Percentiles rank a stretch among this genome's conserved stretches.
These are phyloP conservation scores for Dreissena rostriformis DNA, from an alignment of 1,140 invertebrate species.

Conservation along the genomic window DNA sequence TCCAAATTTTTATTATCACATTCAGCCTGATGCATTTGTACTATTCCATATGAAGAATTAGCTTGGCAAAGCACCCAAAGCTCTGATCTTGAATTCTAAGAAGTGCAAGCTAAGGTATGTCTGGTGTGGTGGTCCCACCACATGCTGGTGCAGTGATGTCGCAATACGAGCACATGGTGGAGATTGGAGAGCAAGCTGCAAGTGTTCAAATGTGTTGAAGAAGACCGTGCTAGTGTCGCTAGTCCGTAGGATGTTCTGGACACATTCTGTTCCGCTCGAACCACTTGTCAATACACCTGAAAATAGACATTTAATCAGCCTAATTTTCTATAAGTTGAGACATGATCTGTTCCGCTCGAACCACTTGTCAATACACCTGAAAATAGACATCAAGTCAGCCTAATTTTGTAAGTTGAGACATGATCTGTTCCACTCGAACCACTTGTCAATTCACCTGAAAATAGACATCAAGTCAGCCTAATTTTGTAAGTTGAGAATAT, in stretches of 20 bases:
- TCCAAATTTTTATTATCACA: no score
- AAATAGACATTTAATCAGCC: constrained; percentile 47
- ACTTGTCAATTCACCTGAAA: constrained; percentile 87
- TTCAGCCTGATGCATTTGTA: no score
- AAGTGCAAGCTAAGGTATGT: constrained; percentile 12
- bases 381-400: constrained; percentile 51
- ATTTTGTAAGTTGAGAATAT: not conserved
- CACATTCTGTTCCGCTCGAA: constrained; percentile 98
- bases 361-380: constrained; percentile 89
- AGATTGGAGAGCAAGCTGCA: constrained; percentile 26
- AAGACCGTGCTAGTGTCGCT: constrained; percentile 39
- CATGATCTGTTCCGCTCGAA: constrained; percentile 98
- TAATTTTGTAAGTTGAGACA: constrained; percentile 84
- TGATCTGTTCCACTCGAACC: constrained; percentile 98
- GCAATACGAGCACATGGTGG: constrained; percentile 29
- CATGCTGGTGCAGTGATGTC: not conserved
- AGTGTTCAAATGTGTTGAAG: constrained; percentile 5
- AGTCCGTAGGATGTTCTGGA: constrained; percentile 96
- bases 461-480: constrained; percentile 19
- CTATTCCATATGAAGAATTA: no score
- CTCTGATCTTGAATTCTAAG: constrained; percentile 6
- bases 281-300: constrained; percentile 89
- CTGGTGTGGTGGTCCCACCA: not conserved
- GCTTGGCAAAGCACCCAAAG: not conserved
- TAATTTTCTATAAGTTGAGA: constrained; percentile 77